A percentile compares a stretch with the other conserved stretches of the same genome.
Evolutionary conservation across 1,140 invertebrate species (phyloP).

Genomic region (Dendroctonus ponderosae): DNA sequence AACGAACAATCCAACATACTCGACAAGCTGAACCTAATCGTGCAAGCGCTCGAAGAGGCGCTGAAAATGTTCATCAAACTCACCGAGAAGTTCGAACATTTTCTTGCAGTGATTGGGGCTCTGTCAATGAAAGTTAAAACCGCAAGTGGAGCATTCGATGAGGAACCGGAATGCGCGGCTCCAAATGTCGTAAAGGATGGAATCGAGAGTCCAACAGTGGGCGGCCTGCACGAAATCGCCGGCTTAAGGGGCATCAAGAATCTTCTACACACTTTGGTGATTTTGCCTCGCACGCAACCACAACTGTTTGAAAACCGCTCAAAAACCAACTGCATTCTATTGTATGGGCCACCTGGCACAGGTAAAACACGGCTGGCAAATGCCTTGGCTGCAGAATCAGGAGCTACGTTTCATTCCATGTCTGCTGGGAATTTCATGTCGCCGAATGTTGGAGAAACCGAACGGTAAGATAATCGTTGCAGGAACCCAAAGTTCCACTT

Average conservation of each 20-base stretch:
- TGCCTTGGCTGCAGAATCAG: constrained; percentile 57
- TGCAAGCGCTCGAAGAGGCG: too few relatives aligned
- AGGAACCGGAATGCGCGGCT: too few relatives aligned
- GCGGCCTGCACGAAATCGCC: constrained; percentile 42
- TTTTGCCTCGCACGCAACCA: constrained; percentile 46
- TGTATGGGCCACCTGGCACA: constrained; percentile 72
- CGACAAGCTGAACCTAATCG: too few relatives aligned
- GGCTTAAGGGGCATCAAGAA: constrained; percentile 35
- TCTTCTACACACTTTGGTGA: constrained; percentile 26
- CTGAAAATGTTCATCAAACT: too few relatives aligned
- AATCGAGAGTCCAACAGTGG: constrained; percentile 38
- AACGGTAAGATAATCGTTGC: too few relatives aligned
- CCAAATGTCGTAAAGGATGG: not conserved
- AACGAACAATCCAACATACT: too few relatives aligned
- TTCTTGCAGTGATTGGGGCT: too few relatives aligned
- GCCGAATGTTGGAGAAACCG: constrained; percentile 59
- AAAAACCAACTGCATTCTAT: constrained; percentile 56
- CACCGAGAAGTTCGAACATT: too few relatives aligned
- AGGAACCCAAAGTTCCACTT: too few relatives aligned
- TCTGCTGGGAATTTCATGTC: constrained; percentile 58
- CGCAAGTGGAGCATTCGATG: too few relatives aligned
- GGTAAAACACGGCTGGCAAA: constrained; percentile 68
- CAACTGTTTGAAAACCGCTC: constrained; percentile 42
- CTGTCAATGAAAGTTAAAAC: too few relatives aligned
- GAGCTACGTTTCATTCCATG: constrained; percentile 55